These are phyloP conservation scores for Aspidapion aeneum DNA, from an alignment of 2,888 invertebrate genomes.

Conservation along the genomic window DNA sequence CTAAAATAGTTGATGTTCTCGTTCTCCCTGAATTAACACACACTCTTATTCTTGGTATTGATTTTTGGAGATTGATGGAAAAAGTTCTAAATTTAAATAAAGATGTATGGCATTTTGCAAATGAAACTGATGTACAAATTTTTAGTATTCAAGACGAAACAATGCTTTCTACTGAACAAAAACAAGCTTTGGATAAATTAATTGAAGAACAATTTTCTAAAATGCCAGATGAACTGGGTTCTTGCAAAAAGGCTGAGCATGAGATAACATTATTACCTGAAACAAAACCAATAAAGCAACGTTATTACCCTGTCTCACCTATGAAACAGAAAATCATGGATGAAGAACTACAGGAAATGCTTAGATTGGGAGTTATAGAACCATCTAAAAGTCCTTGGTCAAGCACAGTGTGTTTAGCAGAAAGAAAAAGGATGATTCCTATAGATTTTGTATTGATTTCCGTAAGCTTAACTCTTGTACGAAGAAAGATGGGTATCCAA, in stretches of 20 bases:
- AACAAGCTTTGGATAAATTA: background rate
- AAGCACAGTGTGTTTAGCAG: constrained; percentile 31
- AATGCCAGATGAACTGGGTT: constrained; percentile 12
- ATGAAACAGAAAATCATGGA: too few species aligned
- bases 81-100: constrained; percentile 18
- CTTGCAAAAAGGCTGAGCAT: constrained; percentile 15
- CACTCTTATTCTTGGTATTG: constrained; percentile 17
- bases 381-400: constrained; percentile 32
- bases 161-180: background rate
- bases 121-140: too few species aligned
- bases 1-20: constrained; percentile 19
- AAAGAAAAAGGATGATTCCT: constrained; percentile 29
- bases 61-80: constrained; percentile 22
- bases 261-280: constrained; percentile 10
- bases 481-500: constrained; percentile 35
- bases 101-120: constrained; percentile 21
- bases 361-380: constrained; percentile 28
- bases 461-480: constrained; percentile 35
- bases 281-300: constrained; percentile 17
- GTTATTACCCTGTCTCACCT: constrained; percentile 17
- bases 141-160: background rate
- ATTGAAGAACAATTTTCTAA: background rate
- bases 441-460: constrained; percentile 36
- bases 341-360: constrained; percentile 20
- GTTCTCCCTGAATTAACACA: constrained; percentile 18